Conservation (phyloP, 2,797 vertebrate species). For the Enoplosus armatus region DNA sequence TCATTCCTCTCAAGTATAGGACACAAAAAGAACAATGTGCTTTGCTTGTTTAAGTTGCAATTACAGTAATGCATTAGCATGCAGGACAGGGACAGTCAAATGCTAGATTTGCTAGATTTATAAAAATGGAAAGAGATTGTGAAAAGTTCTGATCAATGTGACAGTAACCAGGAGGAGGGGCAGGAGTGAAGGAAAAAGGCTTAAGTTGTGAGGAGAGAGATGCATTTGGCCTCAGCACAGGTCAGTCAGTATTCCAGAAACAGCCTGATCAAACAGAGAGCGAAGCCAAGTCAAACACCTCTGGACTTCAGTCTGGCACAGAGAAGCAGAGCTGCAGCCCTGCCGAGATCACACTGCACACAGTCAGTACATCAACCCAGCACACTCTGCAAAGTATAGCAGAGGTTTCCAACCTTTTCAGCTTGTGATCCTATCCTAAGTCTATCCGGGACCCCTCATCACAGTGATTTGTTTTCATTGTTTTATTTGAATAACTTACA, state of each 20-base stretch:
- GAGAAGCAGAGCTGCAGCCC: constrained; percentile 64
- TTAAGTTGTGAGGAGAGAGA: constrained; percentile 43
- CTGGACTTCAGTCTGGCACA: constrained; percentile 78
- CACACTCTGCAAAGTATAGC: constrained; percentile 24
- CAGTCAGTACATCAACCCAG: constrained; percentile 48
- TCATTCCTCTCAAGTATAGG: neutral
- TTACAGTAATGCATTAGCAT: neutral
- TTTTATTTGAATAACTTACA: constrained; percentile 4
- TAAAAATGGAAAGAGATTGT: constrained; percentile 1
- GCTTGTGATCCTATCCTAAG: neutral
- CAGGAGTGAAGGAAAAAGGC: constrained; percentile 10
- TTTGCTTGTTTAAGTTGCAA: neutral
- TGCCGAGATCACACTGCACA: constrained; percentile 60
- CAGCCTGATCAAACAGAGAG: constrained; percentile 83
- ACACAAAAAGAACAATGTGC: neutral
- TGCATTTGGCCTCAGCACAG: constrained; percentile 63
- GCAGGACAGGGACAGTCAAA: neutral
- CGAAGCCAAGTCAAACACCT: constrained; percentile 83
- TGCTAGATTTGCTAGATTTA: neutral
- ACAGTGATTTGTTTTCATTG: neutral
- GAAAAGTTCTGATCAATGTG: constrained; percentile 1
- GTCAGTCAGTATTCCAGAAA: constrained; percentile 78
- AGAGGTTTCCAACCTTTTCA: neutral
- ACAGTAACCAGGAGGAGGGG: neutral
- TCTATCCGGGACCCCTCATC: neutral